phyloP scores from a whole-genome alignment of 2,888 invertebrate species.

The Agelastica alni region DNA sequence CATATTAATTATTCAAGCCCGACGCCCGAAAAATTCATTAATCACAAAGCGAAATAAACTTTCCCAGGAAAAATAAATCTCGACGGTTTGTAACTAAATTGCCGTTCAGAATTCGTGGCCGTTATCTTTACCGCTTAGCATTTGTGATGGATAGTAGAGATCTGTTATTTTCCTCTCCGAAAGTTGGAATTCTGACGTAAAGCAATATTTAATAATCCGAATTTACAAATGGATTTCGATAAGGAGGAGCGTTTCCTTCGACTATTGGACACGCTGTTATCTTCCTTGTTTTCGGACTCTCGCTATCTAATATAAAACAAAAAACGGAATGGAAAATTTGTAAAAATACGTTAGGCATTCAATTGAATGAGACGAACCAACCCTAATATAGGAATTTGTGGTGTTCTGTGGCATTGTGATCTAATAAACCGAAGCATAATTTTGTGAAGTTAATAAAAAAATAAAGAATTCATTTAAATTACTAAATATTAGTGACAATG shows the following conservation, averaged over 20 bases:
- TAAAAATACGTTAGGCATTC: too few species aligned
- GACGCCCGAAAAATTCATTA: constrained; percentile 18
- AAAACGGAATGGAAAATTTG: too few species aligned
- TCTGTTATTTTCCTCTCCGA: constrained; percentile 39
- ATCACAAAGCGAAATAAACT: constrained; percentile 16
- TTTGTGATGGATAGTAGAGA: constrained; percentile 39
- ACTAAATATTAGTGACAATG: too few species aligned
- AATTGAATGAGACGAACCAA: too few species aligned
- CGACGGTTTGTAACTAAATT: constrained; percentile 29
- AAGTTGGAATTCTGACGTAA: constrained; percentile 37
- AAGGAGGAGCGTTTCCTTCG: constrained; percentile 40
- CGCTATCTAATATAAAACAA: not conserved
- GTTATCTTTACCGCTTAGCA: constrained; percentile 36
- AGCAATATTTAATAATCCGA: constrained; percentile 50
- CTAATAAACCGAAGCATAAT: too few species aligned
- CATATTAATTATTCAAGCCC: constrained; percentile 19
- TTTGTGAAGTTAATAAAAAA: too few species aligned
- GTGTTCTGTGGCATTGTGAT: too few species aligned
- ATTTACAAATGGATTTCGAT: constrained; percentile 45
- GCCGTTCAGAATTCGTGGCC: constrained; percentile 28
- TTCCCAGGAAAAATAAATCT: constrained; percentile 27
- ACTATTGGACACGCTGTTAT: constrained; percentile 46
- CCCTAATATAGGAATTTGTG: too few species aligned
- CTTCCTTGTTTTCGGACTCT: constrained; percentile 29
- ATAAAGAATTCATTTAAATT: too few species aligned